Percentiles rank a stretch among this genome's conserved stretches.
These are phyloP conservation scores for Diarsia brunnea DNA, from an alignment of 2,888 invertebrate species.

Conservation along the genomic window DNA sequence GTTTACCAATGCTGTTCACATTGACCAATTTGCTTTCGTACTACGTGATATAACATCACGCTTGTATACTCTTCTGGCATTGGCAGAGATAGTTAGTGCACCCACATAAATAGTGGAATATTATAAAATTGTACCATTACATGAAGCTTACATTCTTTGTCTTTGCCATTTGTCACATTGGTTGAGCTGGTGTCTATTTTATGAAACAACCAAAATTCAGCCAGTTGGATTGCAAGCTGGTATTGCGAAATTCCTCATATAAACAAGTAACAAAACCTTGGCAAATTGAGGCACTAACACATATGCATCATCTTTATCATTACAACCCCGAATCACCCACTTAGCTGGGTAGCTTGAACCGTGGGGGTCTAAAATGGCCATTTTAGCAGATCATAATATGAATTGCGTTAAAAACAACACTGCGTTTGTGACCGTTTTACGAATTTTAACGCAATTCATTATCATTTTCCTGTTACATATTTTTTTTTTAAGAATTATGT, in stretches of 20 bases:
- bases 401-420: too few relatives aligned
- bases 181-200: not conserved
- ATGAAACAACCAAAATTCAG: not conserved
- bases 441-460: too few relatives aligned
- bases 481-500: too few relatives aligned
- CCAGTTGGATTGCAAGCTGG: not conserved
- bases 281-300: not conserved
- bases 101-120: not conserved
- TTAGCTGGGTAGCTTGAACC: too few relatives aligned
- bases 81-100: not conserved
- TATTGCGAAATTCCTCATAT: not conserved
- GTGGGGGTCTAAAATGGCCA: too few relatives aligned
- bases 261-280: not conserved
- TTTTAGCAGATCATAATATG: too few relatives aligned
- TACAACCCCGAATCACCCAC: not conserved
- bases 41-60: not conserved
- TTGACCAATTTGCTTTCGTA: slow-evolving; percentile 4
- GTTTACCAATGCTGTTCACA: slow-evolving; percentile 12
- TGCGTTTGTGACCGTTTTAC: too few relatives aligned
- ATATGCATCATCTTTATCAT: not conserved
- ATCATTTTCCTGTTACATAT: too few relatives aligned
- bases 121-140: not conserved
- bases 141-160: not conserved
- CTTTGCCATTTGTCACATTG: too few relatives aligned
- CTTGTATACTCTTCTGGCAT: too few relatives aligned